A percentile compares a stretch with the other conserved stretches of the same genome.
phyloP scores from a whole-genome alignment of 2,797 vertebrate species.

The Sphenopsis melanotis region DNA sequence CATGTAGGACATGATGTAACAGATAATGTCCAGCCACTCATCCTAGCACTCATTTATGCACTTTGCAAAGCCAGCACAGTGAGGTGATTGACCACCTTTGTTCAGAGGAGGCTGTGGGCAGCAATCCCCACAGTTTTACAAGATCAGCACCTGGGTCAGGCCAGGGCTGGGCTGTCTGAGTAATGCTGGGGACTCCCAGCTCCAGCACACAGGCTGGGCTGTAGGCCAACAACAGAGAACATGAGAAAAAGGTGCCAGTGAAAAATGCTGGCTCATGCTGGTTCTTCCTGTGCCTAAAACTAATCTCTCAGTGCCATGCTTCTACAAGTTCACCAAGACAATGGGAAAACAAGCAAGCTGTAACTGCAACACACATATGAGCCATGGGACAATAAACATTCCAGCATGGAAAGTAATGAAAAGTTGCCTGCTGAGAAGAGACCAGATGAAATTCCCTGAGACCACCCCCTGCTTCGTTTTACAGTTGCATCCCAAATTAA shows the following conservation, averaged over 20 bases:
- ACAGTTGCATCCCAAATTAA: constrained; percentile 27
- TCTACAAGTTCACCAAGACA: constrained; percentile 32
- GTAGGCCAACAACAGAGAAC: background rate
- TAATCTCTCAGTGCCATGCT: background rate
- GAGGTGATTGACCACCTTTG: background rate
- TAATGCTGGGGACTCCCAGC: background rate
- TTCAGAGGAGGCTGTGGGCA: background rate
- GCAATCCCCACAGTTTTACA: background rate
- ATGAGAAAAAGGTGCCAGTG: background rate
- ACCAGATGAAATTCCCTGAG: constrained; percentile 30
- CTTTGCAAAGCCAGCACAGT: background rate
- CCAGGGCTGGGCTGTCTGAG: background rate
- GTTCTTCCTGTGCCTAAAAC: background rate
- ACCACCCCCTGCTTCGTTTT: constrained; percentile 4
- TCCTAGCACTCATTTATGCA: background rate
- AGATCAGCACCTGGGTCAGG: background rate
- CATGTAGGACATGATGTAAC: background rate
- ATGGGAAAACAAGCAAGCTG: constrained; percentile 25
- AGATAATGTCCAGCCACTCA: background rate
- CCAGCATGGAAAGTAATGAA: constrained; percentile 55
- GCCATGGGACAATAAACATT: constrained; percentile 49
- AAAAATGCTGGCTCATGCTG: constrained; percentile 8
- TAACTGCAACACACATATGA: constrained; percentile 10
- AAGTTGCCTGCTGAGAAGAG: constrained; percentile 55
- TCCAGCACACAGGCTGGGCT: background rate